phyloP scores from a whole-genome alignment of 37 sponge, comb jelly and placozoan genomes.

The Crambe crambe region DNA sequence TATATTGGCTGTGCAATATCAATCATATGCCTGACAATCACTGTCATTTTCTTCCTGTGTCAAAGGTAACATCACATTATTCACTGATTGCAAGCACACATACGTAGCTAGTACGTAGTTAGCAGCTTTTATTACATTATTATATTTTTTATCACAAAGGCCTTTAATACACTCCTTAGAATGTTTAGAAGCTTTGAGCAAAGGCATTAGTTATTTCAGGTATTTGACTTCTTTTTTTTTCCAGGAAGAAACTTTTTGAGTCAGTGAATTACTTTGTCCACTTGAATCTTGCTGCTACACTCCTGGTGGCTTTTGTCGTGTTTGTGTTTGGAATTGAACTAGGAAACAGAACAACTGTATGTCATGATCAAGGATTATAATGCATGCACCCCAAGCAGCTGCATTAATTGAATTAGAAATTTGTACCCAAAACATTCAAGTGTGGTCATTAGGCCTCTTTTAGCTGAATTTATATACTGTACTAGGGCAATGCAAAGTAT shows the following conservation, averaged over 20 bases:
- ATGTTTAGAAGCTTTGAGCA: no score
- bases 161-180: no score
- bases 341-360: not conserved
- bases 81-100: no score
- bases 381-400: no score
- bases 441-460: no score
- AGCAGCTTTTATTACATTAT: not conserved
- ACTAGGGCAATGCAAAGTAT: no score
- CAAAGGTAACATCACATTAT: conserved; percentile 20
- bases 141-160: not conserved
- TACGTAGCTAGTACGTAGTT: no score
- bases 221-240: not conserved
- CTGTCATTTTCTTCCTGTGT: conserved; percentile 31
- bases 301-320: conserved; percentile 9
- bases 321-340: not conserved
- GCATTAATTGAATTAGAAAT: no score
- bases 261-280: conserved; percentile 12
- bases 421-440: no score
- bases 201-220: not conserved
- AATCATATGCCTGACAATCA: conserved; percentile 9
- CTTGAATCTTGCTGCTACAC: conserved; percentile 1
- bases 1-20: conserved; percentile 50
- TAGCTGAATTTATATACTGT: no score
- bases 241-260: conserved; percentile 11
- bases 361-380: no score